Percentiles rank a stretch among this genome's conserved stretches.
Evolutionary conservation across 2,888 invertebrate species (phyloP).

Genomic region (Leptinotarsa tumamoca): DNA sequence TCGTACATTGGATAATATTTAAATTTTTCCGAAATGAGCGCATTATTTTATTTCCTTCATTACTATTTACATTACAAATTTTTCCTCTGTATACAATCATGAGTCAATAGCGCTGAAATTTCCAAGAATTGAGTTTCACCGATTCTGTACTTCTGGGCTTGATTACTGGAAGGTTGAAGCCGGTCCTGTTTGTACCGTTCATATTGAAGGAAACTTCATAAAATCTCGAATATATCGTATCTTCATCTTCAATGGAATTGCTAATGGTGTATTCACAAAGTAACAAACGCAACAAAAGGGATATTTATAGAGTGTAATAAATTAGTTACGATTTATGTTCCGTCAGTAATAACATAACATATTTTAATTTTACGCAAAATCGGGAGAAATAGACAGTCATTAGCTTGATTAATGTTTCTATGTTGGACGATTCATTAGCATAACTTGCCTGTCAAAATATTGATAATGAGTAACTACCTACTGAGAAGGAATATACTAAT

Average conservation of each 20-base stretch:
- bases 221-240: slow-evolving; percentile 10
- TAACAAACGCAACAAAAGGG: slow-evolving; percentile 24
- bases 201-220: background rate
- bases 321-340: slow-evolving; percentile 24
- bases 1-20: no score
- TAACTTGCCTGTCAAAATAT: slow-evolving; percentile 7
- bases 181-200: background rate
- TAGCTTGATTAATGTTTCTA: slow-evolving; percentile 12
- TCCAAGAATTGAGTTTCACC: no score
- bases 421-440: background rate
- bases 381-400: background rate
- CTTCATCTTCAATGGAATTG: slow-evolving; percentile 13
- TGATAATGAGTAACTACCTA: background rate
- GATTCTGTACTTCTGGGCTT: no score
- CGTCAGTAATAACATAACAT: slow-evolving; percentile 7
- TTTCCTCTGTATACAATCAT: no score
- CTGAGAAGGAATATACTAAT: background rate
- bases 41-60: no score
- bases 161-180: background rate
- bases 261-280: slow-evolving; percentile 27
- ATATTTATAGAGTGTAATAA: slow-evolving; percentile 29
- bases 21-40: no score
- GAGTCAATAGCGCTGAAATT: no score
- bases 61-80: no score
- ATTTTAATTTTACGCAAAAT: slow-evolving; percentile 2